Base-by-base conservation (phyloP, 53 echinoderm and acorn worm species). In the Paracentrotus lividus region DNA sequence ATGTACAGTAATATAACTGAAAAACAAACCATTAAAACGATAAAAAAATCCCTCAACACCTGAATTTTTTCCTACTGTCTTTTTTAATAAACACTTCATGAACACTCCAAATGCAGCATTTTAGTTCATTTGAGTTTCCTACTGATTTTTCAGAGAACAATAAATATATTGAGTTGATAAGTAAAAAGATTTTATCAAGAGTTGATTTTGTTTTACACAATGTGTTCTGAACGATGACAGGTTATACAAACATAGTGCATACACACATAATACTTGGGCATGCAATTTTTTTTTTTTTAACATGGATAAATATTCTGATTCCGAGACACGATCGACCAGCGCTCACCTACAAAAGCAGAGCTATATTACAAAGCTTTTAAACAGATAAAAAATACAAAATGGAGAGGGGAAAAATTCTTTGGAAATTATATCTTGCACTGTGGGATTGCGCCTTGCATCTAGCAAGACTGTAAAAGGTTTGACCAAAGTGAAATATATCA, bases 71-170 rank as follows among this genome's bases (percentile, higher is more conserved):
- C 33, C 32, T 66, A 40, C 42, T 45, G 47, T 81, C 36, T 86
- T 47, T 53, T n/a, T n/a, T n/a, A n/a, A n/a, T 15, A 86, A 52
- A 86, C 53, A 86, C 36, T 55, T 6, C 34, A n/a, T 15, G 56
- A 52, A 86, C 53, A 86, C 36, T 55, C 16, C 34, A 20, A 90
- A 90, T 90, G 91, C 91, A 90, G 91, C 91, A 90, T 90, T n/a
- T n/a, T 47, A 26, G 21, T 65, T 90, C 43, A 69, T 14, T 49
- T n/a, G 16, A 18, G 72, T 72, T 88, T 33, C 76, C 43, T 49
- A 4, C 18, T 5, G 21, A 72, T 1, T 36, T 72, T 72, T 18
- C 55, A 2, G 89, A 26, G 89, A 89, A n/a, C n/a, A n/a, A 89
- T 89, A 89, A 89, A 89, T 89, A 89, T 10, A 86, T 9, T 84